Evolutionary conservation across 2,113 vertebrate genomes (phyloP).

Genomic region (Vanacampus margaritifer): DNA sequence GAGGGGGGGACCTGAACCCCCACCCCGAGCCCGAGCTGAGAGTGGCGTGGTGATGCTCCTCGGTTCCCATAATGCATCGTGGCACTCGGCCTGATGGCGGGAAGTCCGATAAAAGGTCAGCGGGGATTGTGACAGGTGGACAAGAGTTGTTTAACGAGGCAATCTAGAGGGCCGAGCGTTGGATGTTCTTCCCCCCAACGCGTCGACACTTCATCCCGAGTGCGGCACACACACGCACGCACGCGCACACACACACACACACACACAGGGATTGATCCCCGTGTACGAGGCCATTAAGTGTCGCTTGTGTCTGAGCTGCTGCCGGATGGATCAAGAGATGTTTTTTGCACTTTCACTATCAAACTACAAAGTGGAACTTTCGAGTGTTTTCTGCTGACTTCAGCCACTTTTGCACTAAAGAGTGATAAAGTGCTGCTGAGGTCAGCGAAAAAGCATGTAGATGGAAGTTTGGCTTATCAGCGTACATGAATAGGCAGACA

Average conservation of each 20-base stretch:
- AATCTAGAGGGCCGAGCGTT: constrained; percentile 48
- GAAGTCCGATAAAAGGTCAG: constrained; percentile 45
- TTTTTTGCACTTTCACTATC: constrained; percentile 3
- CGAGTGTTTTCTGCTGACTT: neutral
- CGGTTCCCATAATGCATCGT: constrained; percentile 31
- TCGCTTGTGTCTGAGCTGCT: constrained; percentile 29
- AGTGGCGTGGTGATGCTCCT: no score
- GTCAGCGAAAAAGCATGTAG: constrained; percentile 15
- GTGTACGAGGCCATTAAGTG: constrained; percentile 41
- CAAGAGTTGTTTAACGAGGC: constrained; percentile 59
- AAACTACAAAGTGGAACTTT: neutral
- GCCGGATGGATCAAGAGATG: constrained; percentile 28
- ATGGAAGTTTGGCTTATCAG: neutral
- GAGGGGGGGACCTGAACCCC: neutral
- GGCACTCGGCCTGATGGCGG: constrained; percentile 36
- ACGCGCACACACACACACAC: constrained; percentile 1
- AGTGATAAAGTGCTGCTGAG: constrained; percentile 11
- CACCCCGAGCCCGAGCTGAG: no score
- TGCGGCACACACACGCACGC: constrained; percentile 12
- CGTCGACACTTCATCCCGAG: constrained; percentile 42
- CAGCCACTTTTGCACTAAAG: constrained; percentile 1
- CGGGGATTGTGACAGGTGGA: constrained; percentile 55
- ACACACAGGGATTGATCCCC: constrained; percentile 28
- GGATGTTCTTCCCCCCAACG: constrained; percentile 26
- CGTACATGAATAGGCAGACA: neutral